Evolutionary conservation across 2,888 invertebrate genomes (phyloP), one percentile per base, ranked within the genome.

Genomic region (Sthenelais limicola): DNA sequence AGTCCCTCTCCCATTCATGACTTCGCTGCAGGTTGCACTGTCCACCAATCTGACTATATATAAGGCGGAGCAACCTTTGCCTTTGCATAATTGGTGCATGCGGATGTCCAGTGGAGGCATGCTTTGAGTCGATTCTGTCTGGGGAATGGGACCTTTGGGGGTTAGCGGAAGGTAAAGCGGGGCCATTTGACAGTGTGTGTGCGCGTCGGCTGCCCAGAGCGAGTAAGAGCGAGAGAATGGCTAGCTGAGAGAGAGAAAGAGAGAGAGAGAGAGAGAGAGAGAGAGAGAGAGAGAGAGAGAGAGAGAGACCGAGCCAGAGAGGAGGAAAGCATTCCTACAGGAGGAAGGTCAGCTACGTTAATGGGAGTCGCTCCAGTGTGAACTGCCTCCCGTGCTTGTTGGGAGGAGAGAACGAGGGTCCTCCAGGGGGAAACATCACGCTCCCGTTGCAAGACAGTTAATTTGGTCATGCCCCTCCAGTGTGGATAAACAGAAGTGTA

Each of bases 361-460:
- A 62, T 62, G 62, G 62, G 38, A 62, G 62, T 62, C 43, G 62
- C 43, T 62, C 62, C 62, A 62, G 43, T 38, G 38, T 38, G n/a
- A 62, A 62, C 62, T 62, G 62, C 43, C 62, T 35, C 62, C n/a
- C 30, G 56, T 38, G 62, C 62, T 43, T 35, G 18, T 28, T 26
- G 35, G n/a, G n/a, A n/a, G n/a, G n/a, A n/a, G n/a, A 12, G 18
- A 7, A 38, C 38, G 18, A 15, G 62, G 32, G 35, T 24, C 62
- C 62, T 21, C 38, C 35, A 35, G 28, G 56, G 21, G 32, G 18
- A n/a, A 33, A 5, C 56, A 9, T 32, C 56, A 56, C 56, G 56
- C 56, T n/a, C 32, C 56, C 28, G 30, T 1, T 43, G 24, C 38
- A 24, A 35, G 21, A 35, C 62, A 43, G 38, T 38, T 62, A 35